phyloP scores from a whole-genome alignment of 2,797 vertebrate species.

The Gallinago stenura region DNA sequence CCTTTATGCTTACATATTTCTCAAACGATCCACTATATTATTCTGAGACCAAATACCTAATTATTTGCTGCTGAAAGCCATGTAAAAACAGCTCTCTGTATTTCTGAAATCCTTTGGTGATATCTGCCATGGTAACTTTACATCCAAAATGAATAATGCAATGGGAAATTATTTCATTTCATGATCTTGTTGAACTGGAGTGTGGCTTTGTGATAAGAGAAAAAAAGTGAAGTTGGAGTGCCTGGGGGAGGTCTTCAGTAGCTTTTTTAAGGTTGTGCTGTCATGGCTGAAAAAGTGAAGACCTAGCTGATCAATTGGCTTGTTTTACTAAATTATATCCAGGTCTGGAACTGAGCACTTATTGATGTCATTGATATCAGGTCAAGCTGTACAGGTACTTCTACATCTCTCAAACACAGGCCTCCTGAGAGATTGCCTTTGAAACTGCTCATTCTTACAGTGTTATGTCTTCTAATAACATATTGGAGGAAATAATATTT shows the following conservation, averaged over 20 bases:
- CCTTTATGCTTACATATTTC: constrained; percentile 8
- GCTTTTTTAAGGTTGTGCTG: neutral
- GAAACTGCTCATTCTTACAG: neutral
- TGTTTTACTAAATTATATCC: neutral
- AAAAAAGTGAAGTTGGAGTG: neutral
- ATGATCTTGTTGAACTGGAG: neutral
- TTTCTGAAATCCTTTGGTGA: constrained; percentile 20
- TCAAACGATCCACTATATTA: constrained; percentile 1
- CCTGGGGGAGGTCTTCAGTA: neutral
- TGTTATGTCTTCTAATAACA: neutral
- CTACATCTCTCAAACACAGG: neutral
- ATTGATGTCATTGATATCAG: neutral
- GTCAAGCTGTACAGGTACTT: neutral
- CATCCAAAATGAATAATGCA: neutral
- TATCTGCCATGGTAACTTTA: constrained; percentile 3
- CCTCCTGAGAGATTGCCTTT: neutral
- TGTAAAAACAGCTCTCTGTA: neutral
- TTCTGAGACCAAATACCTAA: constrained; percentile 49
- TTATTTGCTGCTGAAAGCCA: constrained; percentile 32
- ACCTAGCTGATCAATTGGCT: neutral
- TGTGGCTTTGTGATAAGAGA: neutral
- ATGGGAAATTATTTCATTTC: neutral
- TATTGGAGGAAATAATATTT: neutral
- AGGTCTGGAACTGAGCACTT: neutral
- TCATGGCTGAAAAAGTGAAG: neutral